Evolutionary conservation across 2,888 invertebrate genomes (phyloP).

Genomic region (Lasioglossum villosulum): DNA sequence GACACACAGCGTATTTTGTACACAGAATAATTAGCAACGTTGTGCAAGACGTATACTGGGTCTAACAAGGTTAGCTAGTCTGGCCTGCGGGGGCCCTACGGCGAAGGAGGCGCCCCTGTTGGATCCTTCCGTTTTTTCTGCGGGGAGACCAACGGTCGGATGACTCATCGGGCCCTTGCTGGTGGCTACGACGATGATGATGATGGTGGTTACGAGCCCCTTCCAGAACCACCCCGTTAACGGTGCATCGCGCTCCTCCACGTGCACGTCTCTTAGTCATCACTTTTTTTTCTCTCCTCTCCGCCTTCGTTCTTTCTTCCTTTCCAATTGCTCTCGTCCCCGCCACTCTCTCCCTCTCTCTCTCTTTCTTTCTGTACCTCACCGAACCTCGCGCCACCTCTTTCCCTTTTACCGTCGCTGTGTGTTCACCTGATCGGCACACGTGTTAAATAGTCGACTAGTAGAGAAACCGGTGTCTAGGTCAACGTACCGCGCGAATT

Average conservation of each 20-base stretch:
- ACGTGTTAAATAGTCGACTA: slow-evolving; percentile 64
- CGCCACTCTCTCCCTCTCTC: not conserved
- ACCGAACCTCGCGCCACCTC: not conserved
- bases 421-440: slow-evolving; percentile 59
- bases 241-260: slow-evolving; percentile 69
- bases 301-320: slow-evolving; percentile 34
- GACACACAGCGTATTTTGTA: slow-evolving; percentile 51
- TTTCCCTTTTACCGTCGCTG: slow-evolving; percentile 1
- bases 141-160: slow-evolving; percentile 64
- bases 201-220: slow-evolving; percentile 63
- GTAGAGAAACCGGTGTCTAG: slow-evolving; percentile 64
- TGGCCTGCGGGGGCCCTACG: slow-evolving; percentile 56
- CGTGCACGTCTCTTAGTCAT: slow-evolving; percentile 75
- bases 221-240: slow-evolving; percentile 75
- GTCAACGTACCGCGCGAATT: slow-evolving; percentile 67
- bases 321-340: not conserved
- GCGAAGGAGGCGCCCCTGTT: slow-evolving; percentile 57
- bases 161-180: slow-evolving; percentile 71
- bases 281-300: slow-evolving; percentile 30
- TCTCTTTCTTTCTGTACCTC: too few species aligned
- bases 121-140: slow-evolving; percentile 55
- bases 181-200: slow-evolving; percentile 61
- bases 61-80: slow-evolving; percentile 81
- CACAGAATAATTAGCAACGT: slow-evolving; percentile 74
- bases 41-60: slow-evolving; percentile 73